Evolutionary conservation across 2,888 invertebrate species (phyloP).

Genomic region (Synergus japonicus): DNA sequence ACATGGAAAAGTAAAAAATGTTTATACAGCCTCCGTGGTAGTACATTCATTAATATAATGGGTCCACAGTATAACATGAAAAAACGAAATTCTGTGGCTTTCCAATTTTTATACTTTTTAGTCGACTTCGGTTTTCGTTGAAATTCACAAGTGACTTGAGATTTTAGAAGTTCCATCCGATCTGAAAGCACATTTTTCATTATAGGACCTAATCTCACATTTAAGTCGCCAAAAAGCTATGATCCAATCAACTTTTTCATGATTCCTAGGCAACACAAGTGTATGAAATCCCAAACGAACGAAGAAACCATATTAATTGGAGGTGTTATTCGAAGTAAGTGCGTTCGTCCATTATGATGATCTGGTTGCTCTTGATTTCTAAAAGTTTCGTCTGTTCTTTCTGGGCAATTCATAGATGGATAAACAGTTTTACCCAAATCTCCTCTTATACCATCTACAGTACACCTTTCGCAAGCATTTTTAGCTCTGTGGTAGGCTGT

Average conservation of each 20-base stretch:
- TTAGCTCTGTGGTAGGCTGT: conserved; percentile 43
- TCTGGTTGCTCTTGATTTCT: conserved; percentile 17
- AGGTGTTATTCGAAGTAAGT: neutral
- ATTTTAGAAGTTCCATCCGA: conserved; percentile 44
- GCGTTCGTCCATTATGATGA: conserved; percentile 41
- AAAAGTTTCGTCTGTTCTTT: conserved; percentile 33
- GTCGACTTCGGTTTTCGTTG: conserved; percentile 53
- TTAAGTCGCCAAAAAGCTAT: conserved; percentile 42
- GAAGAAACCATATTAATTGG: neutral
- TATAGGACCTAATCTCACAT: conserved; percentile 26
- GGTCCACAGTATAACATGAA: conserved; percentile 48
- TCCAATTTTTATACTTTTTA: conserved; percentile 52
- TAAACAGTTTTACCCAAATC: neutral
- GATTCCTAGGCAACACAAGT: conserved; percentile 12
- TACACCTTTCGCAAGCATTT: conserved; percentile 41
- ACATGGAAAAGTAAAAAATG: conserved; percentile 59
- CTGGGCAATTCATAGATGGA: neutral
- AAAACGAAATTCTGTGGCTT: conserved; percentile 59
- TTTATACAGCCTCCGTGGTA: conserved; percentile 51
- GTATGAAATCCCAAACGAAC: conserved; percentile 22
- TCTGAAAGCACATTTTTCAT: conserved; percentile 37
- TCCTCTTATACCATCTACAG: neutral
- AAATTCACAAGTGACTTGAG: conserved; percentile 58
- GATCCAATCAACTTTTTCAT: conserved; percentile 47
- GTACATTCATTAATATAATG: conserved; percentile 49